These are phyloP conservation scores for Drosophila sordidula DNA, from an alignment of 2,888 invertebrate species.

Conservation along the genomic window DNA sequence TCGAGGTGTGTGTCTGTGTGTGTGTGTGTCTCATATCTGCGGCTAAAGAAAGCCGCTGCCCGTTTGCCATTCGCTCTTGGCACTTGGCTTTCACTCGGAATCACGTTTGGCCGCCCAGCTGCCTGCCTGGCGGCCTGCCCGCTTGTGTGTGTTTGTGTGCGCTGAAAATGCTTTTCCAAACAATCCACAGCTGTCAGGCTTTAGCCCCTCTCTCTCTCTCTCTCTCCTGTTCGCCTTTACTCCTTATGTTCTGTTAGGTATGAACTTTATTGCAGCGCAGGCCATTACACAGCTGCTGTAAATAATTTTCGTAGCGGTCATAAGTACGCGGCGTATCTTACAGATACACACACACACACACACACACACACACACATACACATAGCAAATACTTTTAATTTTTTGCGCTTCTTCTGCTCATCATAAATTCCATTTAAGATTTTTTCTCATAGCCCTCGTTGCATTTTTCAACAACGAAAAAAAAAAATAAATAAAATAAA, in stretches of 20 bases:
- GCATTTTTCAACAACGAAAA: constrained; percentile 16
- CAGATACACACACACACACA: constrained; percentile 30
- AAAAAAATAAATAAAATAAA: constrained; percentile 7
- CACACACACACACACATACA: constrained; percentile 22
- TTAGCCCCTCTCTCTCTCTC: neutral
- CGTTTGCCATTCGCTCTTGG: constrained; percentile 61
- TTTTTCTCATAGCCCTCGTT: constrained; percentile 2
- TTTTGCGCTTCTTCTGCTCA: constrained; percentile 37
- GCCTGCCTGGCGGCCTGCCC: neutral
- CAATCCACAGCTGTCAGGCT: constrained; percentile 30
- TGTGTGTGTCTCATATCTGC: constrained; percentile 17
- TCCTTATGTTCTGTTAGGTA: constrained; percentile 33
- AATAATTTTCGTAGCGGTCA: constrained; percentile 58
- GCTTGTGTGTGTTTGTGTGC: neutral
- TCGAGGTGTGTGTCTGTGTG: constrained; percentile 1
- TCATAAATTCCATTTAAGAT: constrained; percentile 47
- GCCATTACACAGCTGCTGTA: constrained; percentile 64
- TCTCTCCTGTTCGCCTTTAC: constrained; percentile 22
- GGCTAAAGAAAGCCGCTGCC: constrained; percentile 61
- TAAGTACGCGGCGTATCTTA: constrained; percentile 44
- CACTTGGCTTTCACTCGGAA: constrained; percentile 72
- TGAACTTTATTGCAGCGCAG: constrained; percentile 60
- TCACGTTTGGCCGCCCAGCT: constrained; percentile 51
- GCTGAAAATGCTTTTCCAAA: constrained; percentile 46
- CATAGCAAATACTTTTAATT: constrained; percentile 22